A percentile compares a stretch with the other conserved stretches of the same genome.
Evolutionary conservation across 2,888 invertebrate species (phyloP).

Genomic region (Harpagoxenus sublaevis): DNA sequence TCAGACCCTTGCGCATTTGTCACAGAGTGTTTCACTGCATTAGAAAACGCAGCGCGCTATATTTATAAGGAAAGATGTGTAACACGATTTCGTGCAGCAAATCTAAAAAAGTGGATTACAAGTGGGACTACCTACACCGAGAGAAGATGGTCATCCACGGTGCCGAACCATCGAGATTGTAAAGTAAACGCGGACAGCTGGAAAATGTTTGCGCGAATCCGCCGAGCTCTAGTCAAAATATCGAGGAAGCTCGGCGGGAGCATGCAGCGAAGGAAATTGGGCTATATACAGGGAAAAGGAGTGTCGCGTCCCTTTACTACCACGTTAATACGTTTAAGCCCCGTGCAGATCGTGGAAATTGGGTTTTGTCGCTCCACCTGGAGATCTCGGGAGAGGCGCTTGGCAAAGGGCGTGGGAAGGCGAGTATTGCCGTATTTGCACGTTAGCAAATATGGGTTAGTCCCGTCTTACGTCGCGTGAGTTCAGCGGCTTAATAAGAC

Average conservation of each 20-base stretch:
- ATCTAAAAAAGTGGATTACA: constrained; percentile 22
- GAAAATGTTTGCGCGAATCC: constrained; percentile 46
- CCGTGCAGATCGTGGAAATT: constrained; percentile 73
- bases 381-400: constrained; percentile 49
- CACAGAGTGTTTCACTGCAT: not conserved
- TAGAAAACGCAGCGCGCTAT: constrained; percentile 6
- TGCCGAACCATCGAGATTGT: constrained; percentile 19
- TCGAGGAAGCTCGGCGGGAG: not conserved
- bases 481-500: constrained; percentile 62
- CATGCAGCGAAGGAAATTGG: constrained; percentile 29
- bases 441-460: constrained; percentile 71
- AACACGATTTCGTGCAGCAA: not conserved
- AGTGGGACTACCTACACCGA: not conserved
- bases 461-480: constrained; percentile 59
- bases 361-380: constrained; percentile 71
- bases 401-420: constrained; percentile 15
- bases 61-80: not conserved
- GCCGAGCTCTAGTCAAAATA: constrained; percentile 17
- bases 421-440: constrained; percentile 57
- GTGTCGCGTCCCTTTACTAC: constrained; percentile 38
- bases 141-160: constrained; percentile 9
- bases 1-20: too few relatives aligned
- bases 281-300: not conserved
- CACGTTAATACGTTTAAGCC: constrained; percentile 72
- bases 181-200: constrained; percentile 23